Conservation (phyloP, 2,888 invertebrate genomes). For the Lasioglossum leucozonium region DNA sequence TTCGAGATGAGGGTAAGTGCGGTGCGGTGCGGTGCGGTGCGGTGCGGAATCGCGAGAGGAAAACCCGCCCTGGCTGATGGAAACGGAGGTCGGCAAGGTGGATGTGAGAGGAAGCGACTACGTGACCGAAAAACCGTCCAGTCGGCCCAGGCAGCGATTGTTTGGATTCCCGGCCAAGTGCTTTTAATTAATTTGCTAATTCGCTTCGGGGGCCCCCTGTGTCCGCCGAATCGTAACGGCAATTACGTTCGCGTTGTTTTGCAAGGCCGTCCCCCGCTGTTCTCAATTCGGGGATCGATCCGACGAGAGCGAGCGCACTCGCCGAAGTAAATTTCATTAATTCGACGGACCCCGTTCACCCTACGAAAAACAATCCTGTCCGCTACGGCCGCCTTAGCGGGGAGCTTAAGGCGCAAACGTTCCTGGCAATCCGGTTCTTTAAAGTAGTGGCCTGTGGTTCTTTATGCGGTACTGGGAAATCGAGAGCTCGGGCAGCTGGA, state of each 20-base stretch:
- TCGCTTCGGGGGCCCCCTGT: conserved; percentile 16
- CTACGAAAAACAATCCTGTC: neutral
- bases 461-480: neutral
- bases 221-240: conserved; percentile 44
- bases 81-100: conserved; percentile 30
- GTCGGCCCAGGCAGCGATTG: conserved; percentile 34
- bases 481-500: neutral
- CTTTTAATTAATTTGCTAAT: conserved; percentile 57
- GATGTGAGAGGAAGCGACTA: conserved; percentile 48
- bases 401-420: neutral
- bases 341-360: neutral
- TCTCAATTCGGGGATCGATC: conserved; percentile 35
- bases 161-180: conserved; percentile 39
- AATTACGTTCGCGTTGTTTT: conserved; percentile 30
- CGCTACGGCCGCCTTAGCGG: neutral
- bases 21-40: conserved; percentile 1
- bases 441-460: too few species aligned
- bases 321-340: conserved; percentile 36
- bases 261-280: neutral
- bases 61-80: conserved; percentile 18
- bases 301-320: neutral
- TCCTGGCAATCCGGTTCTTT: neutral
- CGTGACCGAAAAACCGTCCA: conserved; percentile 57
- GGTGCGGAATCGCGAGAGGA: conserved; percentile 31
- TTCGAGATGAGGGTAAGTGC: conserved; percentile 37